A percentile compares a stretch with the other conserved stretches of the same genome.
Conservation (phyloP, 2,888 invertebrate genomes). For the Watsonalla cultraria region DNA sequence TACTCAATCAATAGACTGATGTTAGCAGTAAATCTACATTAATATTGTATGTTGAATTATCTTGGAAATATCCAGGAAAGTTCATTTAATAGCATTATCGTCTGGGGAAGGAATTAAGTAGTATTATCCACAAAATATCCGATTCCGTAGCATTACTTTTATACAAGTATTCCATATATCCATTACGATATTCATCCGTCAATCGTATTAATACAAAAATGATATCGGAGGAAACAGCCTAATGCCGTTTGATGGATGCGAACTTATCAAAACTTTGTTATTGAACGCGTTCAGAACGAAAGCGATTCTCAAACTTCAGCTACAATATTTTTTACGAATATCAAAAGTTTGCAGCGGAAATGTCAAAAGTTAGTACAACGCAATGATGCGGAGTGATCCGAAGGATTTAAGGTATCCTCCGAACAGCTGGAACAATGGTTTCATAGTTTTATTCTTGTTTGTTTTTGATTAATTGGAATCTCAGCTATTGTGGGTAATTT, state of each 20-base stretch:
- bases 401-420: background rate
- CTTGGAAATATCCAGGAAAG: no score
- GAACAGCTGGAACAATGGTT: slow-evolving; percentile 2
- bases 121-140: no score
- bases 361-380: slow-evolving; percentile 18
- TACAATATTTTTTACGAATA: slow-evolving; percentile 26
- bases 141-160: no score
- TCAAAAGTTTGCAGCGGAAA: slow-evolving; percentile 23
- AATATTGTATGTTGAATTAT: no score
- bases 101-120: no score
- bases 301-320: slow-evolving; percentile 28
- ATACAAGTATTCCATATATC: background rate
- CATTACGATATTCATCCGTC: background rate
- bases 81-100: no score
- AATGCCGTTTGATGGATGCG: slow-evolving; percentile 39
- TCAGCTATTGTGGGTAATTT: no score
- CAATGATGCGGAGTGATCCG: slow-evolving; percentile 22
- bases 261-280: slow-evolving; percentile 47
- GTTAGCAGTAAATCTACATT: no score
- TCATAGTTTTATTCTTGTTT: slow-evolving; percentile 4
- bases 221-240: slow-evolving; percentile 31
- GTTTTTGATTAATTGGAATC: no score
- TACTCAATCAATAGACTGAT: no score
- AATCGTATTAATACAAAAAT: slow-evolving; percentile 8
- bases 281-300: slow-evolving; percentile 28